Evolutionary conservation across 2,113 vertebrate species (phyloP), one percentile per base, ranked within the genome.

Genomic region (Nothobranchius furzeri): DNA sequence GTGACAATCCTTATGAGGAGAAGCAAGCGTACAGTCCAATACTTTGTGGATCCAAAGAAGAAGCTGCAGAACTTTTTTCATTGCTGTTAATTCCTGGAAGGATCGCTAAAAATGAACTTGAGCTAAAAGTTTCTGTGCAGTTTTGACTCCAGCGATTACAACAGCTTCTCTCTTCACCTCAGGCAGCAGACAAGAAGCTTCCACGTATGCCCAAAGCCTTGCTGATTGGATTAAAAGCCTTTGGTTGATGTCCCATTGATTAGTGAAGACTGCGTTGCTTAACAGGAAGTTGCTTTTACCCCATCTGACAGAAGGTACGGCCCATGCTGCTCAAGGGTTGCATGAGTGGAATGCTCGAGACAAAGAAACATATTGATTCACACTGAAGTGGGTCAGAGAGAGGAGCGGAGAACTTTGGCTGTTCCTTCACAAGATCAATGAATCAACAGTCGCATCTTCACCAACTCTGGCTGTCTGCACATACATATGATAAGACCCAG

Each of bases 211-310:
- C 73, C 66, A 83, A 90, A 87, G 72, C 79, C 64, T 69, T 60
- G 63, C 78, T 88, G 78, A 92, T 84, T 54, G 81, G 89, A 92
- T 91, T 89, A 85, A 54, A 79, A 56, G 60, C 60, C 70, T 66
- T 73, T 81, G 62, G 84, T 84, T 60, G 78, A 86, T 83, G 68
- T 46, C 55, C 40, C 40, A 15, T 79, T 77, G 70, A 87, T 80
- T 82, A 76, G 75, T 77, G 62, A 53, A 64, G 67, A 81, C 59
- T 47, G 70, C 52, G 30, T 85, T 87, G 80, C 51, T 49, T 70
- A 89, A 91, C 64, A 74, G 70, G 59, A 81, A 69, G 69, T 42
- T 51, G 25, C 30, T 35, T 47, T 61, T 37, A 37, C 60, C 46
- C 30, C 46, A 36, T 43, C 70, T 59, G 25, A 52, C 46, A 61